These are phyloP conservation scores for Agrilus mali DNA, from an alignment of 2,888 invertebrate species.

Conservation along the genomic window DNA sequence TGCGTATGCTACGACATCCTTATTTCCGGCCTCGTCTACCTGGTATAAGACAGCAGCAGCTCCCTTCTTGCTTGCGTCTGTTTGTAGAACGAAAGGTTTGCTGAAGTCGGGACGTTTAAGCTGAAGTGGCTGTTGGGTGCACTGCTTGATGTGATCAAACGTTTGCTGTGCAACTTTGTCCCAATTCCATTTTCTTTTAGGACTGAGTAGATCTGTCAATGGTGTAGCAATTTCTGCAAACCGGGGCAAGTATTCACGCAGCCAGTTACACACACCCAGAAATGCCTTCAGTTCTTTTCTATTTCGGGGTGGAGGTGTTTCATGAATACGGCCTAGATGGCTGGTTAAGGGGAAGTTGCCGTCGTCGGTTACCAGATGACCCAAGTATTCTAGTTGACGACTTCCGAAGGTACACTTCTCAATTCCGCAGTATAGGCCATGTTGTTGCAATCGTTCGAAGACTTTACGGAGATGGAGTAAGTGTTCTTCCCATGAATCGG, in stretches of 20 bases:
- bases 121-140: slow-evolving; percentile 7
- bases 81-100: slow-evolving; percentile 13
- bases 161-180: slow-evolving; percentile 4
- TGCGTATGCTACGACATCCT: no score
- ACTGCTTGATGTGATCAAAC: slow-evolving; percentile 9
- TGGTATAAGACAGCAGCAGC: slow-evolving; percentile 18
- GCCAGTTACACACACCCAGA: slow-evolving; percentile 16
- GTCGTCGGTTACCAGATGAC: no score
- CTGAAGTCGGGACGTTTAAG: slow-evolving; percentile 12
- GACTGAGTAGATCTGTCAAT: slow-evolving; percentile 12
- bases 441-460: slow-evolving; percentile 11
- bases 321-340: no score
- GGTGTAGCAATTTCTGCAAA: slow-evolving; percentile 13
- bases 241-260: slow-evolving; percentile 16
- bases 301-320: slow-evolving; percentile 3
- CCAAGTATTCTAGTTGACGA: background rate
- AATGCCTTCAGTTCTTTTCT: slow-evolving; percentile 11
- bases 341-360: no score
- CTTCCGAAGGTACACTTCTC: slow-evolving; percentile 12
- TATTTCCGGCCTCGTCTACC: slow-evolving; percentile 1
- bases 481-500: slow-evolving; percentile 10
- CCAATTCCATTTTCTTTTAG: slow-evolving; percentile 10
- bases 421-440: slow-evolving; percentile 6
- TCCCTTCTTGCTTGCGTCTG: slow-evolving; percentile 14
- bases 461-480: slow-evolving; percentile 10